Percentiles rank a stretch among this genome's conserved stretches.
Conservation (phyloP, 2,888 invertebrate genomes). For the Siphonodentalium dalli region DNA sequence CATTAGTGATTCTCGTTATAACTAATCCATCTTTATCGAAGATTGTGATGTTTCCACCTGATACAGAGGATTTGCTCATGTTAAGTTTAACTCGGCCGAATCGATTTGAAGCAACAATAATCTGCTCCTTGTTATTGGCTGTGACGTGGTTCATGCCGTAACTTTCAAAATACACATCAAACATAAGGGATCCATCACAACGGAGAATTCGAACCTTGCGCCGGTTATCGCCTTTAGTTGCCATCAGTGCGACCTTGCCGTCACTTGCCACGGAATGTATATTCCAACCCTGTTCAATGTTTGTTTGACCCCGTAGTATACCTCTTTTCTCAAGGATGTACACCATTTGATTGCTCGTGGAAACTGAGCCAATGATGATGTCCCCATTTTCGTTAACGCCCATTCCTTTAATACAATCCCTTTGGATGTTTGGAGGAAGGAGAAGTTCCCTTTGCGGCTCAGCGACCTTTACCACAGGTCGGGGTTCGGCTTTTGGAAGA, state of each 20-base stretch:
- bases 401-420: conserved; percentile 50
- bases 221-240: conserved; percentile 50
- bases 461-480: conserved; percentile 37
- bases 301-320: conserved; percentile 47
- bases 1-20: conserved; percentile 45
- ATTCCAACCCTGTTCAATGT: conserved; percentile 44
- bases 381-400: conserved; percentile 46
- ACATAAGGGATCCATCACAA: conserved; percentile 42
- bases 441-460: conserved; percentile 37
- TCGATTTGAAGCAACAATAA: conserved; percentile 48
- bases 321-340: conserved; percentile 51
- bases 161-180: conserved; percentile 48
- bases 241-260: conserved; percentile 46
- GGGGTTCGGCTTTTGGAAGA: conserved; percentile 31
- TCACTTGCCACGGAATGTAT: conserved; percentile 50
- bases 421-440: conserved; percentile 43
- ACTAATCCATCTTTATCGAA: conserved; percentile 42
- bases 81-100: conserved; percentile 41
- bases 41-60: conserved; percentile 49
- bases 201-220: conserved; percentile 51
- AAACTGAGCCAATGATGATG: conserved; percentile 46
- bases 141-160: conserved; percentile 50
- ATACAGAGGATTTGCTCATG: conserved; percentile 44
- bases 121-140: conserved; percentile 37
- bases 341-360: conserved; percentile 37